These are phyloP conservation scores for Acromyrmex heyeri DNA, from an alignment of 1,140 invertebrate species.

Conservation along the genomic window DNA sequence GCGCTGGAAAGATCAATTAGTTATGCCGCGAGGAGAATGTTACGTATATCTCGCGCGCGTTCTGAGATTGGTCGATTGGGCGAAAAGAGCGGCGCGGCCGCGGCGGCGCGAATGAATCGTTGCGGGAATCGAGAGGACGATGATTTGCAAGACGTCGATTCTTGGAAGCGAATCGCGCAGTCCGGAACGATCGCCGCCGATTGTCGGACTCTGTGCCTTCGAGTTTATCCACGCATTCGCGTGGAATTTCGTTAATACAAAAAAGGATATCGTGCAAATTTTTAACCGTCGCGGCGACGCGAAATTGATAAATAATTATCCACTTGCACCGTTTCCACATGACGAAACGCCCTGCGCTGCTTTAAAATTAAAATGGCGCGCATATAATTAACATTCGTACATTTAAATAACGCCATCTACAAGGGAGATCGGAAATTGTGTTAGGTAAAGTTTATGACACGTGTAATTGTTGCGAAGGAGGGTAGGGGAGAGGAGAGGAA, in stretches of 20 bases:
- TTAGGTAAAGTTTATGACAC: background rate
- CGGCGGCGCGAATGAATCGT: background rate
- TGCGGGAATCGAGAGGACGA: slow-evolving; percentile 33
- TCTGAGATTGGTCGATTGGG: slow-evolving; percentile 59
- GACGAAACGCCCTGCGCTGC: slow-evolving; percentile 8
- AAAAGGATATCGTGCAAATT: background rate
- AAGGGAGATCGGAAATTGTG: background rate
- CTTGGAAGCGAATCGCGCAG: slow-evolving; percentile 2
- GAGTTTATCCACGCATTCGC: background rate
- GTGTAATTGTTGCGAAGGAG: no score
- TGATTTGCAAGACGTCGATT: slow-evolving; percentile 57
- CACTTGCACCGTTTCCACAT: background rate
- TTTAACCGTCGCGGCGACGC: background rate
- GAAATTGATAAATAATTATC: slow-evolving; percentile 8
- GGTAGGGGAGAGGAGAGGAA: background rate
- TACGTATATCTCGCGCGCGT: slow-evolving; percentile 58
- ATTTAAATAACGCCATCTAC: background rate
- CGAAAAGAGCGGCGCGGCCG: slow-evolving; percentile 36
- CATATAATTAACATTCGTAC: slow-evolving; percentile 21
- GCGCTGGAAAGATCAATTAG: slow-evolving; percentile 86
- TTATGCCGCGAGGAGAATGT: slow-evolving; percentile 79
- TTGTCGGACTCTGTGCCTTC: background rate
- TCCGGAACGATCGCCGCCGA: background rate
- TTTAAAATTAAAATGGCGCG: slow-evolving; percentile 1
- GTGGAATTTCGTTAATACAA: background rate